Evolutionary conservation across 2,797 vertebrate species (phyloP).

Genomic region (Dendrocincla fuliginosa): DNA sequence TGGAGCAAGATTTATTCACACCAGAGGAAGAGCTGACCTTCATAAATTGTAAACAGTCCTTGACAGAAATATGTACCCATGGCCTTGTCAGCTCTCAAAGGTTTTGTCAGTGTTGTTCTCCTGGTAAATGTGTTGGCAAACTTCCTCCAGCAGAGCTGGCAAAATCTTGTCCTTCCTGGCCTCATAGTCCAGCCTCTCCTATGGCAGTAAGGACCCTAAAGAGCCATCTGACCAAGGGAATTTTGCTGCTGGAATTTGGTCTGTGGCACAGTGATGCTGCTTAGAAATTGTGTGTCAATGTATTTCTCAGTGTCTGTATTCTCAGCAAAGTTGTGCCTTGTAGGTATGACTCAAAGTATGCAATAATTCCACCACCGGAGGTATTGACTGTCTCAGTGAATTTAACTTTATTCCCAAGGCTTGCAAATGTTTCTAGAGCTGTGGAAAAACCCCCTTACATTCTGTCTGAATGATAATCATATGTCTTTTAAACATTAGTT

Average conservation of each 20-base stretch:
- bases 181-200: rapidly evolving
- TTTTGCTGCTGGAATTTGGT: not conserved
- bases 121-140: not conserved
- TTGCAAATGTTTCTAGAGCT: not conserved
- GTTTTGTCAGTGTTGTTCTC: not conserved
- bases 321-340: rapidly evolving
- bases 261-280: rapidly evolving
- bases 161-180: not conserved
- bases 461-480: not conserved
- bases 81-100: conserved; percentile 40
- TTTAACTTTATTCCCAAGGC: not conserved
- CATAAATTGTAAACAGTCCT: conserved; percentile 41
- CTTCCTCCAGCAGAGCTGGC: conserved; percentile 19
- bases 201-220: rapidly evolving
- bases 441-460: not conserved
- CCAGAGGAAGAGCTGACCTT: conserved; percentile 43
- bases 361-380: not conserved
- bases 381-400: not conserved
- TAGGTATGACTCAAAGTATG: not conserved
- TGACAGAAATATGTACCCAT: not conserved
- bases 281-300: not conserved
- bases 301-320: not conserved
- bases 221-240: not conserved
- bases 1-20: conserved; percentile 22
- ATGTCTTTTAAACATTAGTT: not conserved